These are phyloP conservation scores for Mycalesis mineus DNA, from an alignment of 2,888 invertebrate genomes.

Conservation along the genomic window DNA sequence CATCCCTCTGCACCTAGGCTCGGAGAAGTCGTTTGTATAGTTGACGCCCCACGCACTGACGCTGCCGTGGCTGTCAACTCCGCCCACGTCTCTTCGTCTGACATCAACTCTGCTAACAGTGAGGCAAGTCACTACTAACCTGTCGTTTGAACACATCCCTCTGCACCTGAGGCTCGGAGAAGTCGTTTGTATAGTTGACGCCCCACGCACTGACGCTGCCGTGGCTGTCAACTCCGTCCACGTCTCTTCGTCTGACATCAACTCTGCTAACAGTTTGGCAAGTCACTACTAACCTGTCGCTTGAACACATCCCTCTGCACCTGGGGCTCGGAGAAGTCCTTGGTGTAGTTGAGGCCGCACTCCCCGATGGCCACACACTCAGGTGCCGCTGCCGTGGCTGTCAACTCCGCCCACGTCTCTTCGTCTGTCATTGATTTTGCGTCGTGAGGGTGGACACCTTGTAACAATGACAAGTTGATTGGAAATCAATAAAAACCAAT, in stretches of 20 bases:
- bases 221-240: slow-evolving; percentile 94
- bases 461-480: not conserved
- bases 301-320: slow-evolving; percentile 92
- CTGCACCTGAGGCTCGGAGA: slow-evolving; percentile 93
- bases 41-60: slow-evolving; percentile 96
- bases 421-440: slow-evolving; percentile 90
- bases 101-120: not conserved
- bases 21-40: slow-evolving; percentile 95
- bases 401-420: slow-evolving; percentile 86
- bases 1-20: slow-evolving; percentile 90
- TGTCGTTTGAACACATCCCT: slow-evolving; percentile 80
- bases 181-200: slow-evolving; percentile 96
- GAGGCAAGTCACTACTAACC: not conserved
- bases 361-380: slow-evolving; percentile 97
- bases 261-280: not conserved
- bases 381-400: slow-evolving; percentile 85
- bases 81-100: slow-evolving; percentile 85
- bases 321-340: slow-evolving; percentile 94
- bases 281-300: slow-evolving; percentile 81
- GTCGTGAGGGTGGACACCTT: slow-evolving; percentile 95
- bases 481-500: not conserved
- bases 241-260: not conserved
- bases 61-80: slow-evolving; percentile 86
- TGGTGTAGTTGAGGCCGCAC: slow-evolving; percentile 95
- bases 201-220: no score